phyloP scores from a whole-genome alignment of 2,888 invertebrate species.

The Nematopogon swammerdamellus region DNA sequence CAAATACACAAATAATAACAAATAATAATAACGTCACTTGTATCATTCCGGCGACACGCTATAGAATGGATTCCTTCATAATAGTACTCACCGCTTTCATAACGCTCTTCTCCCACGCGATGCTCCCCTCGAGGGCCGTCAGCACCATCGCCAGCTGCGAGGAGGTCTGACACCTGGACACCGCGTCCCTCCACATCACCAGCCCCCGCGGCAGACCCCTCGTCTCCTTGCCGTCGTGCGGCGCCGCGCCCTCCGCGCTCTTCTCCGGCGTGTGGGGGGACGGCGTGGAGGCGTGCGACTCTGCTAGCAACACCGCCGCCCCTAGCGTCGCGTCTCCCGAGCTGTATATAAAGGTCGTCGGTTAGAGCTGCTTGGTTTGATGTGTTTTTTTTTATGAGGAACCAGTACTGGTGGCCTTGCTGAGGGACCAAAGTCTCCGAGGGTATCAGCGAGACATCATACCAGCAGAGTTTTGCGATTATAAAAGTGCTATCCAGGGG shows the following conservation, averaged over 20 bases:
- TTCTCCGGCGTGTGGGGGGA: constrained; percentile 32
- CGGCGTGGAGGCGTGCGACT: constrained; percentile 26
- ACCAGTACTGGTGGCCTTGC: no score
- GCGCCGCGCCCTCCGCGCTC: constrained; percentile 19
- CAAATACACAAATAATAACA: no score
- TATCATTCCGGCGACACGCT: no score
- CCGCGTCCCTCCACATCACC: constrained; percentile 86
- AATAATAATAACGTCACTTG: no score
- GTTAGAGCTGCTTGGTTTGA: background rate
- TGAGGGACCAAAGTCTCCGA: no score
- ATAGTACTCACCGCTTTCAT: constrained; percentile 99
- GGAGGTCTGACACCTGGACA: constrained; percentile 77
- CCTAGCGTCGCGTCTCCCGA: constrained; percentile 35
- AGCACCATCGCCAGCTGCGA: constrained; percentile 90
- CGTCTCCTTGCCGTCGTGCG: no score
- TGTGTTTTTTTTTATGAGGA: no score
- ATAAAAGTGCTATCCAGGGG: no score
- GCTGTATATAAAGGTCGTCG: constrained; percentile 20
- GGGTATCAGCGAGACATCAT: no score
- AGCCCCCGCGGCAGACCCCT: constrained; percentile 72
- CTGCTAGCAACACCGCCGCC: constrained; percentile 33
- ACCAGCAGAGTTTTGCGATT: no score
- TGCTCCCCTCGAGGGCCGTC: constrained; percentile 84
- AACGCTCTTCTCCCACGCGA: constrained; percentile 98
- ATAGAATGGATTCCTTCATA: no score